Evolutionary conservation across 1,140 invertebrate genomes (phyloP), one percentile per base, ranked within the genome.

Genomic region (Amphibalanus amphitrite): DNA sequence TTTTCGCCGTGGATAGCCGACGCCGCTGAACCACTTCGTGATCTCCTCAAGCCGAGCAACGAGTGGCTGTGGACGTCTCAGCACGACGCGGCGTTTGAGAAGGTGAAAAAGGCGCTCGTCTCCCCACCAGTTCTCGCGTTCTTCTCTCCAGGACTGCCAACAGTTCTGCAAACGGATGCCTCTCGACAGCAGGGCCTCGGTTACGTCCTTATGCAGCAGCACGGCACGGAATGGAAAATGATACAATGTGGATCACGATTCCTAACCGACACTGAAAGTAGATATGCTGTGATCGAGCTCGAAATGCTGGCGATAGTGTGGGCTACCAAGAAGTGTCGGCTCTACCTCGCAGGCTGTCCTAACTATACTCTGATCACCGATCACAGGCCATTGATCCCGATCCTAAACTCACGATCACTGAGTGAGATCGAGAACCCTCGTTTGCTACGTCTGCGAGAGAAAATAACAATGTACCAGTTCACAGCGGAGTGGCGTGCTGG

Each of bases 351-450:
- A 6, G 74, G 70, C 0, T 38, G 70, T 26, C 69, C 26, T 10
- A 33, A 72, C 23, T 74, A 71, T 28, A 13, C 59, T 8, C 29
- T 74, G 0, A 20, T 73, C 3, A 71, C 70, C n/a, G 73, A 74
- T 30, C 74, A 74, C 28, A 73, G 69, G 67, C 72, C 73, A 1
- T 6, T 73, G 33, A 28, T 74, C 6, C 69, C 72, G 3, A 74
- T 74, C 13, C 69, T 74, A 0, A 74, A 68, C 67, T 26, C 67
- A 0, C 29, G 47, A 26, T 70, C 69, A 33, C n/a, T 72, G 28
- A 67, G 71, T 64, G 28, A 70, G 15, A 25, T 73, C 28, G 69
- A 73, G 29, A 71, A 73, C 30, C 72, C 72, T n/a, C 38, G 38
- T 17, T 6, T 38, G 6, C 17, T 38, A 17, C 38, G 6, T 17